phyloP scores from a whole-genome alignment of 2,888 invertebrate genomes.

The Heliconius charithonia region DNA sequence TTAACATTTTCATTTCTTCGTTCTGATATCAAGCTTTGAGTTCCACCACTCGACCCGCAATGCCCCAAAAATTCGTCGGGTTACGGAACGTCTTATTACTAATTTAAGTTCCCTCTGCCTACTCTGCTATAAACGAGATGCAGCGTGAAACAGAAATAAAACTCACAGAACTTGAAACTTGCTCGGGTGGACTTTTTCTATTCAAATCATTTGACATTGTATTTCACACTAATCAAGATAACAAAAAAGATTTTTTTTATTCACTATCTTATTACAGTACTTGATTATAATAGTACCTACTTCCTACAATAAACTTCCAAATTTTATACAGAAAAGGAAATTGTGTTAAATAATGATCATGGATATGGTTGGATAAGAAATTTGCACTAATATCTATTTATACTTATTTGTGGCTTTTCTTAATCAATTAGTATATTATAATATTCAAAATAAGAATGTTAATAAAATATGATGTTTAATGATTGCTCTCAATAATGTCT shows the following conservation, averaged over 20 bases:
- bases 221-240: neutral
- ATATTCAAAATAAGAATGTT: neutral
- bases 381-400: neutral
- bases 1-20: too few relatives aligned
- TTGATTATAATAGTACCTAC: neutral
- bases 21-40: too few relatives aligned
- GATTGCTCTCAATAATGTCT: neutral
- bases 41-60: too few relatives aligned
- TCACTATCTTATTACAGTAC: neutral
- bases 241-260: neutral
- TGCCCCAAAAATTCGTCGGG: too few relatives aligned
- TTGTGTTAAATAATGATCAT: neutral
- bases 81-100: too few relatives aligned
- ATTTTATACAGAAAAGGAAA: neutral
- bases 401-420: neutral
- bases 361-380: neutral
- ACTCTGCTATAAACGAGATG: too few relatives aligned
- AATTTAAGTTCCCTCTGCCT: too few relatives aligned
- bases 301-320: conserved; percentile 12
- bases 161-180: too few relatives aligned
- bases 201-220: neutral
- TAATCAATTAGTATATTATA: neutral
- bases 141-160: too few relatives aligned
- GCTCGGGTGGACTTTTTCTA: too few relatives aligned
- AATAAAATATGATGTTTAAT: neutral